Percentiles rank a stretch among this genome's conserved stretches.
Evolutionary conservation across 2,113 vertebrate species (phyloP).

Genomic region (Podilymbus podiceps): DNA sequence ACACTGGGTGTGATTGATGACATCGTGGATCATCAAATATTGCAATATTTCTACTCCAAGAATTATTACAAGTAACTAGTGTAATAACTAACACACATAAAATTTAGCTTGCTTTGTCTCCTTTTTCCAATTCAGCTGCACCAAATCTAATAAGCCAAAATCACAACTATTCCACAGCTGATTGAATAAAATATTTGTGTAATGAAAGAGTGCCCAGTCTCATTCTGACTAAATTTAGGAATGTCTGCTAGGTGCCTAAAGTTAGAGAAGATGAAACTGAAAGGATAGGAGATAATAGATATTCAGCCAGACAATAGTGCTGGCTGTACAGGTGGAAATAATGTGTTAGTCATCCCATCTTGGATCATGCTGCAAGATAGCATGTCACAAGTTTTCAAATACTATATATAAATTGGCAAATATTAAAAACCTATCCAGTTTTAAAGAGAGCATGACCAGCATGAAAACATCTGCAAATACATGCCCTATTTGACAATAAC

Average conservation of each 20-base stretch:
- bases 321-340: background rate
- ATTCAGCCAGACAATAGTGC: background rate
- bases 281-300: background rate
- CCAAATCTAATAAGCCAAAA: slow-evolving; percentile 27
- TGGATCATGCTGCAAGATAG: background rate
- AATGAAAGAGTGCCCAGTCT: background rate
- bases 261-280: background rate
- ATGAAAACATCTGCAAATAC: background rate
- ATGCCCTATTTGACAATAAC: background rate
- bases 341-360: background rate
- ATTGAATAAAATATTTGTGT: background rate
- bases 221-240: background rate
- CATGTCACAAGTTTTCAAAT: background rate
- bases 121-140: background rate
- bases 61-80: background rate
- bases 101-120: slow-evolving; percentile 1
- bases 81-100: background rate
- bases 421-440: background rate
- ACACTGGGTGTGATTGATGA: background rate
- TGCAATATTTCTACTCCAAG: background rate
- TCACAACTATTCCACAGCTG: background rate
- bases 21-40: background rate
- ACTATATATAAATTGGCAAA: background rate
- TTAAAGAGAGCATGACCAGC: background rate
- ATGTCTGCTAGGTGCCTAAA: background rate